These are phyloP conservation scores for Pristionchus arcanus DNA, from an alignment of 2,888 invertebrate species.

Conservation along the genomic window DNA sequence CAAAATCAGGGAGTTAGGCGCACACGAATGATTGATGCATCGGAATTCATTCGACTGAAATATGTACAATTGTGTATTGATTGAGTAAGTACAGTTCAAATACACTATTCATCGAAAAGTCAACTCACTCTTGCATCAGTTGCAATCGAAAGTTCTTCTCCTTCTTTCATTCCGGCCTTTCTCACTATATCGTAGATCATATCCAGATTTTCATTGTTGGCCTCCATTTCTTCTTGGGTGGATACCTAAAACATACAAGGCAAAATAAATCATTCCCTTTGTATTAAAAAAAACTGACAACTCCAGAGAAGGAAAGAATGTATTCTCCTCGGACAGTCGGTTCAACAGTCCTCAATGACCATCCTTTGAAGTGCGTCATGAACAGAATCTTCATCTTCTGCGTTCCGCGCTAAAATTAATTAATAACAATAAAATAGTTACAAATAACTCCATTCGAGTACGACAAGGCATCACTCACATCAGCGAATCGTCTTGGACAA, in stretches of 20 bases:
- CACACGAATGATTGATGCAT: background rate
- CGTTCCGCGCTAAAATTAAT: background rate
- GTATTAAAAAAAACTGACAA: background rate
- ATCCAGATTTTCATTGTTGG: background rate
- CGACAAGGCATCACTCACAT: background rate
- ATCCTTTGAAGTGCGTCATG: background rate
- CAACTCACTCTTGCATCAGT: background rate
- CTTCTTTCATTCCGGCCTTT: background rate
- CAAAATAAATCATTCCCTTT: background rate
- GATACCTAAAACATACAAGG: background rate
- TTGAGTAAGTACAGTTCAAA: background rate
- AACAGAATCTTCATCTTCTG: background rate
- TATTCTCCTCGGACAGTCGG: slow-evolving; percentile 8
- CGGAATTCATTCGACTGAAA: background rate
- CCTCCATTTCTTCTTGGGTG: background rate
- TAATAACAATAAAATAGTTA: background rate
- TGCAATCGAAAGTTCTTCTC: background rate
- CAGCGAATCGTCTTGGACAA: background rate
- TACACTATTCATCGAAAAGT: background rate
- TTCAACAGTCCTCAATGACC: background rate
- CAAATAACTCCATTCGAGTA: too few species aligned
- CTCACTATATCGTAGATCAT: background rate
- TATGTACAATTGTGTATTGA: background rate
- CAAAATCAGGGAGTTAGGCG: background rate
- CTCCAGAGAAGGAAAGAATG: background rate